A percentile compares a stretch with the other conserved stretches of the same genome.
Conservation (phyloP, 2,113 vertebrate genomes). For the Entelurus aequoreus region DNA sequence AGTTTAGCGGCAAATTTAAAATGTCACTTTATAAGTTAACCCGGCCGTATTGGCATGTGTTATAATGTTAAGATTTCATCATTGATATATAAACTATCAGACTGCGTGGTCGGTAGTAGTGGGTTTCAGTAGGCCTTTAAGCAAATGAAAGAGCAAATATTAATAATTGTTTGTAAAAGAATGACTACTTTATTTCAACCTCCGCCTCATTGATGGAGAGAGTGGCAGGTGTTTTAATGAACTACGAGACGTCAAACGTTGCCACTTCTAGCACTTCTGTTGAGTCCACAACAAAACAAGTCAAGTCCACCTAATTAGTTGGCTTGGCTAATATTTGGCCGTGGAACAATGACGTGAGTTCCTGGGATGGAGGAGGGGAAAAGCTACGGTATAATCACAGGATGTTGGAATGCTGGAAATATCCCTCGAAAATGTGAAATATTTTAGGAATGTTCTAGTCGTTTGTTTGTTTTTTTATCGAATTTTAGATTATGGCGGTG, state of each 20-base stretch:
- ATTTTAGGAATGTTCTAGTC: conserved; percentile 56
- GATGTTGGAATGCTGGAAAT: conserved; percentile 45
- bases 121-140: too few species aligned
- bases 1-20: too few species aligned
- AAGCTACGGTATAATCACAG: conserved; percentile 48
- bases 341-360: conserved; percentile 29
- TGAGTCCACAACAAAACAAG: too few species aligned
- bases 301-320: not conserved
- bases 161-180: not conserved
- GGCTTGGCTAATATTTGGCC: not conserved
- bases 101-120: too few species aligned
- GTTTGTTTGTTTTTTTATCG: not conserved
- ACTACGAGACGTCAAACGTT: not conserved
- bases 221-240: not conserved
- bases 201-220: too few species aligned
- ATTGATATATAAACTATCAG: too few species aligned
- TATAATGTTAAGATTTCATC: too few species aligned
- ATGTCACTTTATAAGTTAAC: too few species aligned
- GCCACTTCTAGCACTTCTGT: not conserved
- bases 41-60: too few species aligned
- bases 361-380: not conserved
- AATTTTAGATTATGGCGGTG: too few species aligned
- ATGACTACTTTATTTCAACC: not conserved
- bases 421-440: conserved; percentile 53
- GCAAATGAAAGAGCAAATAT: too few species aligned